Conservation (phyloP, 2,888 invertebrate genomes). For the Andrena chrysosceles region DNA sequence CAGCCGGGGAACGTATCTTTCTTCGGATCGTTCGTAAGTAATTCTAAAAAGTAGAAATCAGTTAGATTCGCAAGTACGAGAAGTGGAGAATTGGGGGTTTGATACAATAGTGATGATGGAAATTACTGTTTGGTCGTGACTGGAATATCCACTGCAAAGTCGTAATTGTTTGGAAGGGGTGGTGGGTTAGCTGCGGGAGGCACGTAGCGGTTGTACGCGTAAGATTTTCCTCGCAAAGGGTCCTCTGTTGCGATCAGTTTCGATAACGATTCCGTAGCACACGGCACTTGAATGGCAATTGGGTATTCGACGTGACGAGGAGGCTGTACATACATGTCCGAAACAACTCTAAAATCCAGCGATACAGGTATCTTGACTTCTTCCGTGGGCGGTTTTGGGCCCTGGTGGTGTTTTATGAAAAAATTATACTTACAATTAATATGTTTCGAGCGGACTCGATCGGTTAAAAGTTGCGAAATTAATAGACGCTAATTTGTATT, state of each 20-base stretch:
- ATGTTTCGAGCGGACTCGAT: background rate
- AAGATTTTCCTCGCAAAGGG: slow-evolving; percentile 54
- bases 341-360: slow-evolving; percentile 26
- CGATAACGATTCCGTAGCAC: background rate
- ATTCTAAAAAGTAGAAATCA: background rate
- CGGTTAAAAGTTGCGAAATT: background rate
- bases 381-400: slow-evolving; percentile 10
- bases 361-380: slow-evolving; percentile 9
- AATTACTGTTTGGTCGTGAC: slow-evolving; percentile 11
- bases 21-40: background rate
- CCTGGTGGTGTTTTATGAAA: slow-evolving; percentile 34
- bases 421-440: background rate
- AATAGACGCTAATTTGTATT: slow-evolving; percentile 28
- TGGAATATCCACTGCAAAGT: slow-evolving; percentile 46
- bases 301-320: slow-evolving; percentile 29
- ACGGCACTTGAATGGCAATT: slow-evolving; percentile 40
- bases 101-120: background rate
- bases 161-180: slow-evolving; percentile 18
- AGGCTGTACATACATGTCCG: slow-evolving; percentile 22
- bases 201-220: slow-evolving; percentile 55
- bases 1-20: slow-evolving; percentile 33
- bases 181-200: background rate
- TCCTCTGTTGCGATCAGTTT: slow-evolving; percentile 10
- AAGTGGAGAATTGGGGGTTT: background rate
- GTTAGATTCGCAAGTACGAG: background rate